A percentile compares a stretch with the other conserved stretches of the same genome.
Conservation (phyloP, 2,797 vertebrate species). For the Acridotheres tristis region DNA sequence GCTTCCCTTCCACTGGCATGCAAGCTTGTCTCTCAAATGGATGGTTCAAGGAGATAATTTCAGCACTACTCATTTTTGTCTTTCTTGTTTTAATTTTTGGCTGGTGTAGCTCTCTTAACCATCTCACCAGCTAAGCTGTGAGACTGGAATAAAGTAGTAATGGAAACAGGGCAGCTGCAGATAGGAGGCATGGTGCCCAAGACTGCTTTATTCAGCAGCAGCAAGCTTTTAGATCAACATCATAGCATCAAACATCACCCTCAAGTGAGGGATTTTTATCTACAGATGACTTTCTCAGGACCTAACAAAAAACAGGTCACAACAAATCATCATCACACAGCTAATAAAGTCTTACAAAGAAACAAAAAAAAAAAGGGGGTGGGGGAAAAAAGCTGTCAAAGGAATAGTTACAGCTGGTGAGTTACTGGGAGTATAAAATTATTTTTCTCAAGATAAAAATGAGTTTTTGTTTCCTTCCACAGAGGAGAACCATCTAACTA, state of each 20-base stretch:
- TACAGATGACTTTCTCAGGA: conserved; percentile 38
- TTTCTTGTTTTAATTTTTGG: neutral
- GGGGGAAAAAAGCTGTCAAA: neutral
- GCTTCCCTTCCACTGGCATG: neutral
- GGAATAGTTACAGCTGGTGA: conserved; percentile 34
- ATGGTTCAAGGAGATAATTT: neutral
- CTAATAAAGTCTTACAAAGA: neutral
- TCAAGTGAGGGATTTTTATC: conserved; percentile 16
- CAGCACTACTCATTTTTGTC: neutral
- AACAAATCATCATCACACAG: conserved; percentile 18
- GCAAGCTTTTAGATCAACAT: neutral
- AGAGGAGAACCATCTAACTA: neutral
- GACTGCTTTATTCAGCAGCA: neutral
- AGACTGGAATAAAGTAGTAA: neutral
- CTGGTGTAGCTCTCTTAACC: neutral
- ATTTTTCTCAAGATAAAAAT: neutral
- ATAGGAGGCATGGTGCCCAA: neutral
- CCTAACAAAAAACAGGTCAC: conserved; percentile 31
- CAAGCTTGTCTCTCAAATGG: neutral
- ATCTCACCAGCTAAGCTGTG: neutral
- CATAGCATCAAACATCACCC: neutral
- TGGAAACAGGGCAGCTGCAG: neutral
- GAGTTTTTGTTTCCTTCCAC: neutral
- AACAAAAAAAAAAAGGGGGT: no score
- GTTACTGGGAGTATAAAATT: neutral